phyloP scores from a whole-genome alignment of 1,140 invertebrate genomes.

The Heliconius nattereri region DNA sequence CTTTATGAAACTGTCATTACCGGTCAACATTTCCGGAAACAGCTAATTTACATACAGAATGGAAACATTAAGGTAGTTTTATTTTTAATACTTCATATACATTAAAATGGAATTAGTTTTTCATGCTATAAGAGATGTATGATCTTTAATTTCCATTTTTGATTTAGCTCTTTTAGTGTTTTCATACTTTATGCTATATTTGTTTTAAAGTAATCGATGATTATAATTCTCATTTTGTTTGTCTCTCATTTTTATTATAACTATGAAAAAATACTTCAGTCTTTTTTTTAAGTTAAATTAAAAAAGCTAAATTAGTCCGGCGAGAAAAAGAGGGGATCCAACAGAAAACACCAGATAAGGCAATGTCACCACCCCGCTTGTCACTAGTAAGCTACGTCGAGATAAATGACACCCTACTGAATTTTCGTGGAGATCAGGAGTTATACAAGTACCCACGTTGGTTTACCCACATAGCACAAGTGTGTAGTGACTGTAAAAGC shows the following conservation, averaged over 20 bases:
- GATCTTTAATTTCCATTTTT: not conserved
- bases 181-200: not conserved
- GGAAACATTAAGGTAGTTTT: not conserved
- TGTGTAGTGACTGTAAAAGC: no score
- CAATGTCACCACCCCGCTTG: not conserved
- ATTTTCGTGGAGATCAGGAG: not conserved
- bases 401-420: not conserved
- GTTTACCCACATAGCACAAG: not conserved
- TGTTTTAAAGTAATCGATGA: not conserved
- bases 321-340: not conserved
- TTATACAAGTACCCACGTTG: not conserved
- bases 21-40: not conserved
- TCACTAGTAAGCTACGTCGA: not conserved
- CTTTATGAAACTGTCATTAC: slow-evolving; percentile 1
- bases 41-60: not conserved
- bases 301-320: not conserved
- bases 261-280: no score
- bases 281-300: not conserved
- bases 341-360: not conserved
- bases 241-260: not conserved
- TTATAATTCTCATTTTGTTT: not conserved
- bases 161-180: not conserved
- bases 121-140: not conserved
- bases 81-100: not conserved
- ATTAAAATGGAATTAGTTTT: not conserved